phyloP scores from a whole-genome alignment of 2,888 invertebrate genomes.

The Rhagophthalmus giganteus region DNA sequence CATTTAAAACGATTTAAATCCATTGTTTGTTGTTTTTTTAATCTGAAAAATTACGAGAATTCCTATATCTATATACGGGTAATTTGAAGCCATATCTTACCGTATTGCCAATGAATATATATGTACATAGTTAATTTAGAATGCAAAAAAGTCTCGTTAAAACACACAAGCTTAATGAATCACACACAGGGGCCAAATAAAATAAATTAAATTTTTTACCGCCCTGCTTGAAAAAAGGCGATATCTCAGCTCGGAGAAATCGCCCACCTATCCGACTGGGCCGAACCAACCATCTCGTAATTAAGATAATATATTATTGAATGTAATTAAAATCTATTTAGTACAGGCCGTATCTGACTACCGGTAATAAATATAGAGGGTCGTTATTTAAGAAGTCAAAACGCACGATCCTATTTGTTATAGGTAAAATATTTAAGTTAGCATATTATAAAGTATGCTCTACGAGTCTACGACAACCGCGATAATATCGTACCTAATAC shows the following conservation, averaged over 20 bases:
- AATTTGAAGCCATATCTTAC: too few species aligned
- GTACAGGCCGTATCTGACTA: constrained; percentile 41
- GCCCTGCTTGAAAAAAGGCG: constrained; percentile 37
- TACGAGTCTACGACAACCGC: too few species aligned
- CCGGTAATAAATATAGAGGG: constrained; percentile 38
- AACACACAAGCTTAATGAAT: constrained; percentile 40
- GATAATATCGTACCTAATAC: too few species aligned
- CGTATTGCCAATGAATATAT: constrained; percentile 8
- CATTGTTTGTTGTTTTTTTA: too few species aligned
- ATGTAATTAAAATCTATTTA: constrained; percentile 53
- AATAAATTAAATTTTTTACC: constrained; percentile 41
- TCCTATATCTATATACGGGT: too few species aligned
- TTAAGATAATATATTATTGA: constrained; percentile 52
- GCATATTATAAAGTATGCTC: too few species aligned
- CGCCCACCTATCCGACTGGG: constrained; percentile 43
- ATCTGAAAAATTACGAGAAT: too few species aligned
- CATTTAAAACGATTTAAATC: neutral
- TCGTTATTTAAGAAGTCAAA: constrained; percentile 31
- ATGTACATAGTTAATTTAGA: constrained; percentile 17
- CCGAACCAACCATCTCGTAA: constrained; percentile 39
- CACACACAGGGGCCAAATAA: constrained; percentile 43
- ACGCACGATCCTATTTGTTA: constrained; percentile 36
- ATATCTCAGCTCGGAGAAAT: constrained; percentile 44
- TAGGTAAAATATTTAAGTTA: constrained; percentile 11
- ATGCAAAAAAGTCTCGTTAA: constrained; percentile 32